These are phyloP conservation scores for Cheilosia urbana DNA, from an alignment of 2,888 invertebrate species.

Conservation along the genomic window DNA sequence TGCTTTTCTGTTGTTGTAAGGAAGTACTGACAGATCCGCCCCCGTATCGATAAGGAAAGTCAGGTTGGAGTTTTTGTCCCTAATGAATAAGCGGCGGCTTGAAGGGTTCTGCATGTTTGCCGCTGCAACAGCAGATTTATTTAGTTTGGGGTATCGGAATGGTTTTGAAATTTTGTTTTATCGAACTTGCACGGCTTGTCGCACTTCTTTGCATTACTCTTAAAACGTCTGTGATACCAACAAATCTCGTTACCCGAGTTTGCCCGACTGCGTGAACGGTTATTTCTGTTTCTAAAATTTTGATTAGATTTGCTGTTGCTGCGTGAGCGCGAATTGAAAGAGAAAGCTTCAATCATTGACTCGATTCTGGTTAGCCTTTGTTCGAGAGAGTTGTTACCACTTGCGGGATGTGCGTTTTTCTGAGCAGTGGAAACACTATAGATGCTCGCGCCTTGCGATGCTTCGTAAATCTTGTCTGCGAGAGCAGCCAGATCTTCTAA, in stretches of 20 bases:
- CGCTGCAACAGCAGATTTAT: slow-evolving; percentile 27
- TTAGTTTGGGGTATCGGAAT: slow-evolving; percentile 16
- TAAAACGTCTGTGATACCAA: slow-evolving; percentile 31
- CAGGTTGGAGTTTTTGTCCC: too few species aligned
- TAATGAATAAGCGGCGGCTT: too few species aligned
- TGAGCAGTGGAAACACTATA: too few species aligned
- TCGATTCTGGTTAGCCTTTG: too few species aligned
- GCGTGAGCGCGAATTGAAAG: too few species aligned
- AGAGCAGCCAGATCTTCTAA: slow-evolving; percentile 7
- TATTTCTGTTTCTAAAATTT: neutral
- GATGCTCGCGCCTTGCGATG: neutral
- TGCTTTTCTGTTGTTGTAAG: too few species aligned
- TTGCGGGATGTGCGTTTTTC: too few species aligned
- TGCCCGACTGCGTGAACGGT: neutral
- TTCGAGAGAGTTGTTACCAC: too few species aligned
- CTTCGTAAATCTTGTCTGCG: slow-evolving; percentile 5
- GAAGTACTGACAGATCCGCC: too few species aligned
- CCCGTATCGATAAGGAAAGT: too few species aligned
- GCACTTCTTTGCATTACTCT: slow-evolving; percentile 9
- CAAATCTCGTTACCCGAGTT: neutral
- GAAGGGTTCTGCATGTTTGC: slow-evolving; percentile 13
- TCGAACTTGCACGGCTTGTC: slow-evolving; percentile 18
- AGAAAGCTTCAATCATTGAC: too few species aligned
- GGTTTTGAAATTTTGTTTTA: neutral
- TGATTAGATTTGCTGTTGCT: too few species aligned